A percentile compares a stretch with the other conserved stretches of the same genome.
Conservation (phyloP, 2,888 invertebrate species). For the Drosophila maculinotata region DNA sequence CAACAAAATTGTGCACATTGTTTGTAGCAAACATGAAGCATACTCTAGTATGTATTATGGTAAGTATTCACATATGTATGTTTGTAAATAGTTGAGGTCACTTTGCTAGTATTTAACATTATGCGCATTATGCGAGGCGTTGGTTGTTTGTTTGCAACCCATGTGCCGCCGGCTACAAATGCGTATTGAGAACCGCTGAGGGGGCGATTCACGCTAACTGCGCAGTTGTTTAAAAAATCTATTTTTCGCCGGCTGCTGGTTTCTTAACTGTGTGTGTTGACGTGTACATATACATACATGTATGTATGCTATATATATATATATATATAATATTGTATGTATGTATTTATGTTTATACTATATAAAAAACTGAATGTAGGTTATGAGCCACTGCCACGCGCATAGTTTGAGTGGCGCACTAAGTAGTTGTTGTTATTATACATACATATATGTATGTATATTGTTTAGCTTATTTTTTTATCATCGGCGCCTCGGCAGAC, state of each 20-base stretch:
- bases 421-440: conserved; percentile 1
- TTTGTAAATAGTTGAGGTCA: conserved; percentile 14
- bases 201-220: conserved; percentile 48
- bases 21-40: conserved; percentile 9
- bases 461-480: conserved; percentile 11
- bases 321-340: background rate
- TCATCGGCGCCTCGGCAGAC: conserved; percentile 10
- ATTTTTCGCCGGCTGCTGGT: conserved; percentile 41
- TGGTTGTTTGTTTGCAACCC: conserved; percentile 24
- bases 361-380: conserved; percentile 35
- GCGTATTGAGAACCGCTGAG: conserved; percentile 27
- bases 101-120: conserved; percentile 20
- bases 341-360: background rate
- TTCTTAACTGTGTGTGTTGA: conserved; percentile 2
- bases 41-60: background rate
- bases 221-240: conserved; percentile 52
- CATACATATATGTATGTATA: no score
- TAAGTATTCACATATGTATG: background rate
- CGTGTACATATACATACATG: no score
- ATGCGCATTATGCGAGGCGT: conserved; percentile 42
- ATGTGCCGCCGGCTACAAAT: conserved; percentile 32
- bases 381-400: conserved; percentile 49
- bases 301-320: conserved; percentile 1
- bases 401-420: conserved; percentile 12
- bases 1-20: background rate